A percentile compares a stretch with the other conserved stretches of the same genome.
Evolutionary conservation across 35 echinoderm and acorn worm species (phyloP).

Genomic region (Hemicentrotus pulcherrimus): DNA sequence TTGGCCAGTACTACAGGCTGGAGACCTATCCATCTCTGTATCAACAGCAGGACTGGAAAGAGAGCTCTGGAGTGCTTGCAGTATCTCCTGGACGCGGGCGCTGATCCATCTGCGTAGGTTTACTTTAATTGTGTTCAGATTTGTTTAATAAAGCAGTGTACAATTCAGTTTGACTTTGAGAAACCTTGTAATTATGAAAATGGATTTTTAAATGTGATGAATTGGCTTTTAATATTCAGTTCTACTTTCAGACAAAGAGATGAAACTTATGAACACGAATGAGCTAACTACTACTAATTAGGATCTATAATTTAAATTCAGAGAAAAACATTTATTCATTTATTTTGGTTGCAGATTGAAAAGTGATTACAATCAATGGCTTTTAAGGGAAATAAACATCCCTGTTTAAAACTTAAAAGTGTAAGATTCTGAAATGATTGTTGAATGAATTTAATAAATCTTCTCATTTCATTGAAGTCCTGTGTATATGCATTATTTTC

Average conservation of each 20-base stretch:
- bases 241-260: too few species aligned
- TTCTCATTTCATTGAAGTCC: background rate
- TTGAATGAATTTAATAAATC: background rate
- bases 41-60: constrained; percentile 96
- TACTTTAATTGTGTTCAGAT: background rate
- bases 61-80: constrained; percentile 78
- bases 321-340: too few species aligned
- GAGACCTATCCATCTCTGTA: constrained; percentile 88
- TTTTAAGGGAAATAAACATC: too few species aligned
- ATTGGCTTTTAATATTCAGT: background rate
- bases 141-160: background rate
- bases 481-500: background rate
- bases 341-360: too few species aligned
- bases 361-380: too few species aligned
- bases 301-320: too few species aligned
- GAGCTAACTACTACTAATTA: too few species aligned
- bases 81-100: constrained; percentile 86
- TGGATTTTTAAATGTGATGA: background rate
- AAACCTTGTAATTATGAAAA: background rate
- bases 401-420: too few species aligned
- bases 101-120: constrained; percentile 92
- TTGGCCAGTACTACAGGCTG: constrained; percentile 91
- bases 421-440: too few species aligned
- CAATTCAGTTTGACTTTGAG: background rate
- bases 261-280: too few species aligned